Percentiles rank a stretch among this genome's conserved stretches.
Evolutionary conservation across 2,888 invertebrate species (phyloP).

Genomic region (Tridacna crocea): DNA sequence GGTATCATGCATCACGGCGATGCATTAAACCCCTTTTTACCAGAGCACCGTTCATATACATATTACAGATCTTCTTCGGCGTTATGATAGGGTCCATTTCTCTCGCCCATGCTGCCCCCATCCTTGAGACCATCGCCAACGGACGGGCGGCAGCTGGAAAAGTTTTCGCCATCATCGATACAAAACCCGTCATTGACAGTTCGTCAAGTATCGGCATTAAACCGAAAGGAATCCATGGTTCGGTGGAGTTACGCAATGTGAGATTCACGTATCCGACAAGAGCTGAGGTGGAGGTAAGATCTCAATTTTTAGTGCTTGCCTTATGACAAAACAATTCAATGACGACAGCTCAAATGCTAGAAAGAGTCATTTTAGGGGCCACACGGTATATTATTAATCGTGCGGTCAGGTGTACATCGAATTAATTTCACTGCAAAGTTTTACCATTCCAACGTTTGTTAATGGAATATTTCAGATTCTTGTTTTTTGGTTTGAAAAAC

Average conservation of each 20-base stretch:
- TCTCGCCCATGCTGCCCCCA: slow-evolving; percentile 92
- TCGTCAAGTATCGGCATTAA: slow-evolving; percentile 87
- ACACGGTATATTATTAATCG: too few relatives aligned
- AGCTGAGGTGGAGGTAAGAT: slow-evolving; percentile 80
- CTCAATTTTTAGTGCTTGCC: background rate
- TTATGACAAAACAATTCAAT: too few relatives aligned
- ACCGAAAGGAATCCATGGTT: slow-evolving; percentile 87
- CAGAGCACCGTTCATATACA: background rate
- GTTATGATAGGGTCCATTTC: slow-evolving; percentile 85
- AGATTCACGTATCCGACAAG: slow-evolving; percentile 87
- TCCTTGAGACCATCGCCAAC: slow-evolving; percentile 91
- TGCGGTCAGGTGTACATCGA: too few relatives aligned
- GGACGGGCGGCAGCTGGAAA: slow-evolving; percentile 91
- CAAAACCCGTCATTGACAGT: slow-evolving; percentile 89
- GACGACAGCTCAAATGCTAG: too few relatives aligned
- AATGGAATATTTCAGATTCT: too few relatives aligned
- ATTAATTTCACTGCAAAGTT: too few relatives aligned
- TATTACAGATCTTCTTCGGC: slow-evolving; percentile 82
- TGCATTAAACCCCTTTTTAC: too few relatives aligned
- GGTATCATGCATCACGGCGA: too few relatives aligned
- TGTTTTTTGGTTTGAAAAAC: too few relatives aligned
- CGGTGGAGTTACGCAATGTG: slow-evolving; percentile 89
- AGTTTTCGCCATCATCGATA: slow-evolving; percentile 85
- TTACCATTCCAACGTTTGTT: too few relatives aligned
- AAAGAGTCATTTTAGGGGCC: too few relatives aligned